These are phyloP conservation scores for Kryptolebias marmoratus DNA, from an alignment of 2,113 vertebrate species.

Conservation along the genomic window DNA sequence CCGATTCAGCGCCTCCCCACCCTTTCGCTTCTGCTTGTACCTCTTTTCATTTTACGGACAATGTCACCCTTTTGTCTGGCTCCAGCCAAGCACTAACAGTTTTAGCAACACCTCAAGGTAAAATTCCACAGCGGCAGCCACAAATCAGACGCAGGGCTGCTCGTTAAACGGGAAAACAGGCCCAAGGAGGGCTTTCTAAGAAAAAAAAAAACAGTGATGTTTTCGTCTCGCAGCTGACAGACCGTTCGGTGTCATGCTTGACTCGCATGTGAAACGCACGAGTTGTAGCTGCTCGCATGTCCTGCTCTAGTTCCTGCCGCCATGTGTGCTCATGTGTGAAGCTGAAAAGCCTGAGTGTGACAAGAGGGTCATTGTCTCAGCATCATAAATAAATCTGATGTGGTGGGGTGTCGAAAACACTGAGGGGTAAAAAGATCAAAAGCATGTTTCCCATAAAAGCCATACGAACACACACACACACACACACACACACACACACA, in stretches of 20 bases:
- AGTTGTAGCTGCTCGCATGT: not conserved
- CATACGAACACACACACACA: no score
- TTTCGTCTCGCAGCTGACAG: not conserved
- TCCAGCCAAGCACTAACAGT: not conserved
- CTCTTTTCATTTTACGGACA: constrained; percentile 14
- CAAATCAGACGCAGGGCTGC: not conserved
- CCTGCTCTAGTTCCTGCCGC: not conserved
- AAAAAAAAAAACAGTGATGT: not conserved
- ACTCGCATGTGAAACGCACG: constrained; percentile 9
- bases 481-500: no score
- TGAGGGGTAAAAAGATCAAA: not conserved
- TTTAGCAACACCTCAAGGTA: constrained; percentile 57
- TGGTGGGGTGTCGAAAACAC: no score
- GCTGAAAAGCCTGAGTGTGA: constrained; percentile 13
- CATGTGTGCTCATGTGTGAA: constrained; percentile 11
- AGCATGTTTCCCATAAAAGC: no score
- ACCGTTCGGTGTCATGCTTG: not conserved
- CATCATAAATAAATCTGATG: not conserved
- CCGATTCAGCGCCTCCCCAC: not conserved
- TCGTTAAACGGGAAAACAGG: not conserved
- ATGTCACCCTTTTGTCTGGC: constrained; percentile 26
- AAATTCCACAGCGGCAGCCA: constrained; percentile 19
- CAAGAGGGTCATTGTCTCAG: constrained; percentile 1
- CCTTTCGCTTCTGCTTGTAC: not conserved
- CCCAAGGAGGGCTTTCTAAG: not conserved